Conservation (phyloP, 2,888 invertebrate species). For the Dione juno region DNA sequence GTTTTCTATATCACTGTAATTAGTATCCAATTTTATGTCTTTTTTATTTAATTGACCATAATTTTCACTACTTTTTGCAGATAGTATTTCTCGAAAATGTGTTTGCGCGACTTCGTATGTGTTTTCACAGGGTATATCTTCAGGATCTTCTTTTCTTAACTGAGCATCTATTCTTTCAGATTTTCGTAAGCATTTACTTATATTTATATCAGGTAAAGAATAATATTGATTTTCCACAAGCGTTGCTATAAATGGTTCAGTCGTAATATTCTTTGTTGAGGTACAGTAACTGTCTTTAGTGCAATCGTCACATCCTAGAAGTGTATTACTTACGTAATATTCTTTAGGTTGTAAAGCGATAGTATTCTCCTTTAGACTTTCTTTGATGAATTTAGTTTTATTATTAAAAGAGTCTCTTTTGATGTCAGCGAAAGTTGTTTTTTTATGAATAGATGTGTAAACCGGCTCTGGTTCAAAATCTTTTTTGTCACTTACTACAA, state of each 20-base stretch:
- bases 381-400: constrained; percentile 69
- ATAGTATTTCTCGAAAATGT: constrained; percentile 73
- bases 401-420: constrained; percentile 66
- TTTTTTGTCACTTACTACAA: constrained; percentile 57
- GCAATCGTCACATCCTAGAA: constrained; percentile 71
- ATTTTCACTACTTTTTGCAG: constrained; percentile 63
- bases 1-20: constrained; percentile 49
- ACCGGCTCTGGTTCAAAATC: constrained; percentile 68
- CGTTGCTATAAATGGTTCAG: constrained; percentile 79
- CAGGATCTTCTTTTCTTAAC: constrained; percentile 81
- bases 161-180: constrained; percentile 89
- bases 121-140: constrained; percentile 74
- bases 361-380: constrained; percentile 57
- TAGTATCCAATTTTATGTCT: constrained; percentile 42
- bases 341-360: constrained; percentile 53
- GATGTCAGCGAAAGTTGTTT: constrained; percentile 82
- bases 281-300: constrained; percentile 70
- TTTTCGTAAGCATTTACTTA: constrained; percentile 87
- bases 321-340: constrained; percentile 71
- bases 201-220: constrained; percentile 88
- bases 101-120: constrained; percentile 76
- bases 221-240: constrained; percentile 87
- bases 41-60: constrained; percentile 76
- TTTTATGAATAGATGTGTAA: constrained; percentile 77
- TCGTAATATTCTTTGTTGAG: constrained; percentile 75